A percentile compares a stretch with the other conserved stretches of the same genome.
Evolutionary conservation across 2,113 vertebrate species (phyloP).

Genomic region (Nibea albiflora): DNA sequence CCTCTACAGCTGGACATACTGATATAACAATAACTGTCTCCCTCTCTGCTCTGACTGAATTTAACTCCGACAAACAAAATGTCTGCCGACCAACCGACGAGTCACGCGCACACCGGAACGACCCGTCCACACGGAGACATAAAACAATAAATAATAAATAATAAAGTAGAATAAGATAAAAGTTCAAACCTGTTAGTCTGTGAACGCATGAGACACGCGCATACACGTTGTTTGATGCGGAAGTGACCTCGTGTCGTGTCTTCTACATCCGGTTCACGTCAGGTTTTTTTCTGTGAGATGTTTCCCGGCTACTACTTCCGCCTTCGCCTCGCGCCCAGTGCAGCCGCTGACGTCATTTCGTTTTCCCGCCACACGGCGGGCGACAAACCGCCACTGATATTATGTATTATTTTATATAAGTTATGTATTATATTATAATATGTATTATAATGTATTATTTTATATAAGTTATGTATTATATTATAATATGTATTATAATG

Average conservation of each 20-base stretch:
- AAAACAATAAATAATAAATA: no score
- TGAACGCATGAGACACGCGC: slow-evolving; percentile 16
- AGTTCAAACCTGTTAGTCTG: slow-evolving; percentile 33
- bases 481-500: no score
- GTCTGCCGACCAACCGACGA: no score
- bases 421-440: no score
- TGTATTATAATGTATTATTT: no score
- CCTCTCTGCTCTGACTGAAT: no score
- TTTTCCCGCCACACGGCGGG: slow-evolving; percentile 42
- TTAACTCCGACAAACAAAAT: no score
- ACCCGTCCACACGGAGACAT: no score
- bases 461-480: no score
- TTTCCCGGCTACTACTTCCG: not conserved
- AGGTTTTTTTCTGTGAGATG: not conserved
- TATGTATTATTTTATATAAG: slow-evolving; percentile 13
- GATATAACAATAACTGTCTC: no score
- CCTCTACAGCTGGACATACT: no score
- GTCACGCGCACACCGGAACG: no score
- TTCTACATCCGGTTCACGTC: slow-evolving; percentile 57
- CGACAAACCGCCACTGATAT: not conserved
- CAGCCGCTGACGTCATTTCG: fast-evolving
- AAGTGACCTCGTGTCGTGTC: not conserved
- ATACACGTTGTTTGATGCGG: not conserved
- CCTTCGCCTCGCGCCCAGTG: not conserved
- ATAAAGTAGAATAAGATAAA: not conserved